Percentiles rank a stretch among this genome's conserved stretches.
Conservation (phyloP, 2,113 vertebrate species). For the Gopherus flavomarginatus region DNA sequence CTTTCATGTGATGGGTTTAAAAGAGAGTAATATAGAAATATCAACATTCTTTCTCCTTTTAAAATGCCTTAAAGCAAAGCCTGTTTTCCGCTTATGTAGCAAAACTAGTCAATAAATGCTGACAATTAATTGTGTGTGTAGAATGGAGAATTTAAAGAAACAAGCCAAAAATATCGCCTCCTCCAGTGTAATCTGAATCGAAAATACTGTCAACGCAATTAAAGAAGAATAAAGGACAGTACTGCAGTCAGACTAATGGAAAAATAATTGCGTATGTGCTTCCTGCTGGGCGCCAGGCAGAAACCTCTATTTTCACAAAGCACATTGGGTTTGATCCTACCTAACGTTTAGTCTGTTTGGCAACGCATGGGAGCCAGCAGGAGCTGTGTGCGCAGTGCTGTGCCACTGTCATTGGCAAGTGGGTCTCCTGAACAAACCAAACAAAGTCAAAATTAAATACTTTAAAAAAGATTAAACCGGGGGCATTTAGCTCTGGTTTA, state of each 20-base stretch:
- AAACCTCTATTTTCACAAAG: conserved; percentile 32
- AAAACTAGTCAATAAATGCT: not conserved
- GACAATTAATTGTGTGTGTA: not conserved
- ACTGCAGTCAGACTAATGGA: conserved; percentile 45
- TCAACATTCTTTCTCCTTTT: not conserved
- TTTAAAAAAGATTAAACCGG: not conserved
- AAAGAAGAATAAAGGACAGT: conserved; percentile 46
- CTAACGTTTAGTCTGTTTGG: fast-evolving
- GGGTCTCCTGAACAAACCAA: not conserved
- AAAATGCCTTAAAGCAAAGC: conserved; percentile 6
- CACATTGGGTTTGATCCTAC: not conserved
- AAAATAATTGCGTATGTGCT: conserved; percentile 51
- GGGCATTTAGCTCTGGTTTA: not conserved
- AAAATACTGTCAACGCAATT: conserved; percentile 39
- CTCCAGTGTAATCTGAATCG: conserved; percentile 15
- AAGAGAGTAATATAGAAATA: not conserved
- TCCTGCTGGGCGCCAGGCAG: conserved; percentile 19
- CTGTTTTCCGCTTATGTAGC: fast-evolving
- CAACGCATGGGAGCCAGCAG: not conserved
- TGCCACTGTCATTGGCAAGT: not conserved
- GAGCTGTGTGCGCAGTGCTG: not conserved
- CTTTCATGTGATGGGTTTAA: not conserved
- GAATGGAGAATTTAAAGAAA: conserved; percentile 17
- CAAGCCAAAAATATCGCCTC: not conserved
- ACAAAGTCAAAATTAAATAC: not conserved